phyloP scores from a whole-genome alignment of 2,113 vertebrate species.

The Myanophis thanlyinensis region DNA sequence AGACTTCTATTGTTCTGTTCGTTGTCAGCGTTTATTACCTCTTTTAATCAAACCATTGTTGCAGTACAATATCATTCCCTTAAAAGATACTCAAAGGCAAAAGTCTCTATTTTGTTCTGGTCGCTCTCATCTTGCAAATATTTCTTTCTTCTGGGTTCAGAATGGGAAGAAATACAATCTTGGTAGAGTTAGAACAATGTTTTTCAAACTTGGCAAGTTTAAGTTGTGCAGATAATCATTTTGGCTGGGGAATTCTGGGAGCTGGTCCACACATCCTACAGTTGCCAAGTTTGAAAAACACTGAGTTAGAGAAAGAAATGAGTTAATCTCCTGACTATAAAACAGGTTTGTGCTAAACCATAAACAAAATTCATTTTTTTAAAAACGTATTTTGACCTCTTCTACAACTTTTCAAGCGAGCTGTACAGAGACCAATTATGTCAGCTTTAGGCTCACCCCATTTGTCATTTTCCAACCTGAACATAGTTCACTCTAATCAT shows the following conservation, averaged over 20 bases:
- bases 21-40: background rate
- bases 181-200: background rate
- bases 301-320: background rate
- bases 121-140: background rate
- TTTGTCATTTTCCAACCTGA: background rate
- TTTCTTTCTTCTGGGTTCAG: background rate
- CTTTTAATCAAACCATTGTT: background rate
- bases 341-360: background rate
- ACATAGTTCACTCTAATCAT: background rate
- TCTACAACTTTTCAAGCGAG: background rate
- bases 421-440: background rate
- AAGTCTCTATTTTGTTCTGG: background rate
- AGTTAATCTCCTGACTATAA: background rate
- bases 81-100: background rate
- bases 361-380: background rate
- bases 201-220: background rate
- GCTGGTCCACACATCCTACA: background rate
- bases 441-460: background rate
- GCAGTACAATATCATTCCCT: background rate
- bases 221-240: background rate
- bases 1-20: background rate
- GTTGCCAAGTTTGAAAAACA: background rate
- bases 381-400: background rate
- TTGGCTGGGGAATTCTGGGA: background rate
- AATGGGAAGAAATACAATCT: background rate